These are phyloP conservation scores for Brienomyrus longianalis DNA, from an alignment of 2,113 vertebrate species.

Conservation along the genomic window DNA sequence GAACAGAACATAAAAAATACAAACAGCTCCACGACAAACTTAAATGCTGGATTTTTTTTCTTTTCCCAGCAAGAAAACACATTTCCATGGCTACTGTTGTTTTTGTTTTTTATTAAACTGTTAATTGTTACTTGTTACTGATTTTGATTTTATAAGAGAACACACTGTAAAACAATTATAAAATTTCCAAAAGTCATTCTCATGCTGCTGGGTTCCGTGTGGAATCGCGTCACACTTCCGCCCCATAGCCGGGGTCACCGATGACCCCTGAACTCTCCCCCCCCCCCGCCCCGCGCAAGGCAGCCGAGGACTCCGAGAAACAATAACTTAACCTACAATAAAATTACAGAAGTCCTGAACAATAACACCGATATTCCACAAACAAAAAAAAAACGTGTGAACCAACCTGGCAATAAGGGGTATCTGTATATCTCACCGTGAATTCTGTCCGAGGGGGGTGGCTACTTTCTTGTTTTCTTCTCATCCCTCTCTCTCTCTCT, in stretches of 20 bases:
- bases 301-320: constrained; percentile 21
- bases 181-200: constrained; percentile 4
- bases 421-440: constrained; percentile 78
- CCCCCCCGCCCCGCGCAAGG: neutral
- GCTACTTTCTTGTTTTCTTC: constrained; percentile 63
- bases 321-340: constrained; percentile 45
- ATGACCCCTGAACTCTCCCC: neutral
- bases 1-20: neutral
- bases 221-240: neutral
- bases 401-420: constrained; percentile 82
- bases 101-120: constrained; percentile 30
- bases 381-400: neutral
- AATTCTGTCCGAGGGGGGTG: constrained; percentile 77
- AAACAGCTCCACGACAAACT: constrained; percentile 9
- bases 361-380: constrained; percentile 13
- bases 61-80: constrained; percentile 12
- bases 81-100: constrained; percentile 37
- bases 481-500: constrained; percentile 31
- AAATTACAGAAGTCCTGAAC: constrained; percentile 52
- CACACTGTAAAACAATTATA: constrained; percentile 13
- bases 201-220: constrained; percentile 16
- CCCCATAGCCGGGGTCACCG: neutral
- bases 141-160: constrained; percentile 23
- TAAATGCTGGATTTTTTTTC: constrained; percentile 3
- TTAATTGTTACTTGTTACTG: constrained; percentile 16